Evolutionary conservation across 2,113 vertebrate species (phyloP), one percentile per base, ranked within the genome.

Genomic region (Seriola quinqueradiata): DNA sequence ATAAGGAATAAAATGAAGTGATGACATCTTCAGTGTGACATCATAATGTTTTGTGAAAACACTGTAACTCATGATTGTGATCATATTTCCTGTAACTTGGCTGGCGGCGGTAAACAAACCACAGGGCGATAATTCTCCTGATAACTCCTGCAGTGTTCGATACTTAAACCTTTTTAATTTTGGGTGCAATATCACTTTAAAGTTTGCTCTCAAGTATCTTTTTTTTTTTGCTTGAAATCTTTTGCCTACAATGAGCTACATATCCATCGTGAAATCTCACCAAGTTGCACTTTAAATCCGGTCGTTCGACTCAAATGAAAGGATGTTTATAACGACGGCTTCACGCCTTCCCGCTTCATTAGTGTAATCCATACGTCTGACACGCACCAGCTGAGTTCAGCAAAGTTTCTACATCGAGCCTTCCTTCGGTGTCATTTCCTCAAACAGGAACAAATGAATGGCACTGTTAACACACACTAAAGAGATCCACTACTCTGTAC

Each of bases 231-330:
- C 40, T 76, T 71, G 7, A 75, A 32, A 23, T 79, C 36, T 75
- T 55, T 61, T 68, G 54, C 71, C 70, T 84, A 0, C 54, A 7
- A 59, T 23, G 8, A 21, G 73, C 54, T 17, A 17, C 61, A 54
- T 68, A 46, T 71, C 70, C 50, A 54, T 70, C 12, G 58, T 75
- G 60, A 79, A 72, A 25, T 73, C 10, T 44, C 9, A 54, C n/a
- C 50, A 54, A 64, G 60, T 79, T 79, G 87, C 88, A 90, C 86
- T 90, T 88, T 83, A 88, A 77, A 64, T 78, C 71, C 21, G 10
- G 8, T 59, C 52, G 28, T 82, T 59, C 34, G 34, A 64, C 61
- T 76, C 28, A 70, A 57, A 42, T 8, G 54, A 23, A 40, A 65
- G 60, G 44, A 69, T 60, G 11, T 59, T 63, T 67, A 16, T 46